A percentile compares a stretch with the other conserved stretches of the same genome.
Conservation (phyloP, 2,888 invertebrate species). For the Margaritifera margaritifera region DNA sequence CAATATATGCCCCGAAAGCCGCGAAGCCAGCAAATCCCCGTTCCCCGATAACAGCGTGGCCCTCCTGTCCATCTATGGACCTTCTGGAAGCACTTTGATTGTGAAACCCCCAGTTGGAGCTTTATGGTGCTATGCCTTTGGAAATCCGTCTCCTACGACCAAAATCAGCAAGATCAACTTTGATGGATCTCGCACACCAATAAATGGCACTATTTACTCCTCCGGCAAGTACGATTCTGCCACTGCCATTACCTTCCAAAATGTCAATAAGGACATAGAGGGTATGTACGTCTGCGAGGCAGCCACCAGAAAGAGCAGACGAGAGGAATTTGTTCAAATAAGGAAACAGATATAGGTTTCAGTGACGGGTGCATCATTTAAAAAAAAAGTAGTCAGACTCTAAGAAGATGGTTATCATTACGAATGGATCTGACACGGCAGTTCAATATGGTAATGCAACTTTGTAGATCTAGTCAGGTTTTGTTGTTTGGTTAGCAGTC, state of each 20-base stretch:
- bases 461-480: too few species aligned
- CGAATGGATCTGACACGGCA: too few species aligned
- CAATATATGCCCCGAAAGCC: slow-evolving; percentile 27
- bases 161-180: slow-evolving; percentile 14
- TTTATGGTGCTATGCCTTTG: slow-evolving; percentile 40
- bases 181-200: slow-evolving; percentile 8
- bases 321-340: too few species aligned
- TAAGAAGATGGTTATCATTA: too few species aligned
- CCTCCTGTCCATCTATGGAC: slow-evolving; percentile 25
- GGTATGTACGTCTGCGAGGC: slow-evolving; percentile 33
- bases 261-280: slow-evolving; percentile 17
- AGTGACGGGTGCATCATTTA: too few species aligned
- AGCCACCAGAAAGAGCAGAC: slow-evolving; percentile 13
- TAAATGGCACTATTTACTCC: slow-evolving; percentile 26
- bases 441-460: too few species aligned
- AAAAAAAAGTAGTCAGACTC: too few species aligned
- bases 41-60: slow-evolving; percentile 27
- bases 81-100: slow-evolving; percentile 18
- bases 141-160: slow-evolving; percentile 35
- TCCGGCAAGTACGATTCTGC: slow-evolving; percentile 37
- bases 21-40: slow-evolving; percentile 16
- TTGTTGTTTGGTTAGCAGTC: too few species aligned
- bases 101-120: slow-evolving; percentile 26
- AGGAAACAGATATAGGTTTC: too few species aligned
- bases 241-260: slow-evolving; percentile 23